phyloP scores from a whole-genome alignment of 2,888 invertebrate species.

The Anthophora plumipes region DNA sequence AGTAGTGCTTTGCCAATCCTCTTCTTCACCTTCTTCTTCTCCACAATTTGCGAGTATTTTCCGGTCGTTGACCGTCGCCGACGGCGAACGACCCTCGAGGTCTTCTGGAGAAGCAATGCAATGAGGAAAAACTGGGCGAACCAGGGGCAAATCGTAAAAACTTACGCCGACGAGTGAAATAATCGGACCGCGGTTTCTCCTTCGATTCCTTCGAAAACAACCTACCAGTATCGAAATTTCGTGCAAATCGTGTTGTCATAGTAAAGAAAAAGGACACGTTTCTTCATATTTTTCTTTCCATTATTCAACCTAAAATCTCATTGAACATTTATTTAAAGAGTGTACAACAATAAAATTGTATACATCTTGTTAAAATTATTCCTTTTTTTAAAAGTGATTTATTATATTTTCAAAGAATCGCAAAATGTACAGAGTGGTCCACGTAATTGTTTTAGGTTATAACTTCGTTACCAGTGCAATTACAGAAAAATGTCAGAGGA shows the following conservation, averaged over 20 bases:
- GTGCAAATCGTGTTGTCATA: background rate
- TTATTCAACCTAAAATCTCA: no score
- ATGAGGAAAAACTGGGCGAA: constrained; percentile 71
- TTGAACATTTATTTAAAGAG: no score
- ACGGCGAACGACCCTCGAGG: constrained; percentile 62
- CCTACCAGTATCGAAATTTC: constrained; percentile 44
- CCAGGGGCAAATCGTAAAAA: constrained; percentile 67
- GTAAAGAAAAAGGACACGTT: background rate
- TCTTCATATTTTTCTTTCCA: background rate
- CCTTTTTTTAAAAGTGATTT: no score
- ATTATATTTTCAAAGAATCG: no score
- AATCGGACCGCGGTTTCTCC: constrained; percentile 62
- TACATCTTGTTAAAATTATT: no score
- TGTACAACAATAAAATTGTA: no score
- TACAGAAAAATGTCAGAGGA: no score
- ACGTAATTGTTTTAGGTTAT: no score
- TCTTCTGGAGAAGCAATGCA: constrained; percentile 44
- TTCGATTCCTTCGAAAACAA: constrained; percentile 35
- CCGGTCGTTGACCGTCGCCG: constrained; percentile 75
- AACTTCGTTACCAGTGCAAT: no score
- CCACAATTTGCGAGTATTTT: constrained; percentile 64
- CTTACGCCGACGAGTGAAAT: constrained; percentile 66
- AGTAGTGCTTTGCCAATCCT: constrained; percentile 38
- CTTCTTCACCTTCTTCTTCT: constrained; percentile 52
- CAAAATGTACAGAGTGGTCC: no score